Conservation (phyloP, 1,140 invertebrate genomes). For the Orchesella cincta region DNA sequence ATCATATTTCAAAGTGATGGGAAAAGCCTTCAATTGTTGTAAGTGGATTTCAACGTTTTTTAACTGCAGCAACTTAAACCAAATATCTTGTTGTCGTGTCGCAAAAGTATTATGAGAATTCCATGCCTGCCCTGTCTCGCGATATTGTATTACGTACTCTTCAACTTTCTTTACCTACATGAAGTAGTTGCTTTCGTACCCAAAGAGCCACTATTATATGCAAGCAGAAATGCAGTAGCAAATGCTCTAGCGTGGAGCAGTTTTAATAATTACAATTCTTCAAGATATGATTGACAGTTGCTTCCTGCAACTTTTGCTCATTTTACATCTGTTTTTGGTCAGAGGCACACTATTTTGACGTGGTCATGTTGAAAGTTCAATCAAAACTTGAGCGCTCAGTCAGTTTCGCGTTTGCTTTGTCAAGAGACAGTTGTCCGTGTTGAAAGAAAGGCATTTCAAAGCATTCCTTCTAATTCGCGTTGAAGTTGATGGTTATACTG, state of each 20-base stretch:
- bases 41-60: constrained; percentile 18
- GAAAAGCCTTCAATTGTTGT: constrained; percentile 11
- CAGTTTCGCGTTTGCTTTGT: not conserved
- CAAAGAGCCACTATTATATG: too few species aligned
- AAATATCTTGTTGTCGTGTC: not conserved
- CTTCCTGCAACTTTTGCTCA: constrained; percentile 16
- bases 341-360: not conserved
- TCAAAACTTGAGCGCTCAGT: constrained; percentile 2
- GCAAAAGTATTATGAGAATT: not conserved
- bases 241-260: not conserved
- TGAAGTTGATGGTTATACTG: not conserved
- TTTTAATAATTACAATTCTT: not conserved
- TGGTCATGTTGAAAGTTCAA: not conserved
- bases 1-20: constrained; percentile 9
- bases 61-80: too few species aligned
- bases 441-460: not conserved
- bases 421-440: not conserved
- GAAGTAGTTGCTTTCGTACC: too few species aligned
- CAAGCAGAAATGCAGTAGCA: not conserved
- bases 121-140: not conserved
- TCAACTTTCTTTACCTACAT: too few species aligned
- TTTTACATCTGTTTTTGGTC: not conserved
- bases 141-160: not conserved
- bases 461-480: not conserved
- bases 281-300: constrained; percentile 17